phyloP scores from a whole-genome alignment of 2,797 vertebrate species.

The Sparus aurata region DNA sequence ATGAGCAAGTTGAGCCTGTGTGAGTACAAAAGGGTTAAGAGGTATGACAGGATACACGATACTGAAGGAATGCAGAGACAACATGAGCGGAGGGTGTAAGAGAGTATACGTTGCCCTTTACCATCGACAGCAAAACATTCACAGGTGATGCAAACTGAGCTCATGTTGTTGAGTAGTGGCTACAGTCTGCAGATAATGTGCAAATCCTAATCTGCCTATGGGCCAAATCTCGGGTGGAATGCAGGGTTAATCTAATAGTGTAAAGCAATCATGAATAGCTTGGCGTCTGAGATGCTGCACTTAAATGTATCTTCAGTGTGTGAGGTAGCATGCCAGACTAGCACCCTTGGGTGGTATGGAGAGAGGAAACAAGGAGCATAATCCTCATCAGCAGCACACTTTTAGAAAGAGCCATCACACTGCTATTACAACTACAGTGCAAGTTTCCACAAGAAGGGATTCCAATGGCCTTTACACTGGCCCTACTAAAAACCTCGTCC shows the following conservation, averaged over 20 bases:
- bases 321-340: constrained; percentile 10
- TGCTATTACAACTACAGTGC: constrained; percentile 58
- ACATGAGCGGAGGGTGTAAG: constrained; percentile 36
- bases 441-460: constrained; percentile 74
- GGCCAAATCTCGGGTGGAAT: constrained; percentile 47
- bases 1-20: constrained; percentile 69
- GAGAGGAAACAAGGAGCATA: constrained; percentile 11
- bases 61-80: constrained; percentile 57
- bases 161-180: constrained; percentile 13
- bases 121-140: constrained; percentile 27
- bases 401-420: constrained; percentile 40
- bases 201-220: constrained; percentile 41
- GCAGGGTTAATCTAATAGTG: constrained; percentile 9
- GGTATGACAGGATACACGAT: constrained; percentile 50
- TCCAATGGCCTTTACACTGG: constrained; percentile 62
- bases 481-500: constrained; percentile 43
- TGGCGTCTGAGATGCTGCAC: constrained; percentile 2
- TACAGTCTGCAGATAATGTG: constrained; percentile 5
- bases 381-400: constrained; percentile 48
- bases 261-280: constrained; percentile 17
- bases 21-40: constrained; percentile 67
- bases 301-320: constrained; percentile 9
- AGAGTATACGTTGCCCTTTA: constrained; percentile 27
- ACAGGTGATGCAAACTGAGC: constrained; percentile 17
- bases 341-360: constrained; percentile 17